Conservation (phyloP, 2,888 invertebrate genomes). For the Dicranocentrus wangi region DNA sequence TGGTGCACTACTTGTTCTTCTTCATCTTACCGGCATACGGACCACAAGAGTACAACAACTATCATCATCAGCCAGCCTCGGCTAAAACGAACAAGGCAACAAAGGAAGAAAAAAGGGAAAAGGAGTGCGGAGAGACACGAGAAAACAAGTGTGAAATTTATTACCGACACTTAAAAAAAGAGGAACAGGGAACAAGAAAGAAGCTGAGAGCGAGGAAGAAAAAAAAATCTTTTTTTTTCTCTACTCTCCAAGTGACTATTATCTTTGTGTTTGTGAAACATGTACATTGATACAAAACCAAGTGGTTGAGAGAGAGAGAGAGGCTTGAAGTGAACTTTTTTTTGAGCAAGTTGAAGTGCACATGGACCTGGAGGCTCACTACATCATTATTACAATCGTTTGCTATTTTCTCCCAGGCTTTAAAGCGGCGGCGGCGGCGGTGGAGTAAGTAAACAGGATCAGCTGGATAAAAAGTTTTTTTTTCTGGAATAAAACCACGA, state of each 20-base stretch:
- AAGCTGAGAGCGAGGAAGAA: conserved; percentile 27
- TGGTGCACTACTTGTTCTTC: no score
- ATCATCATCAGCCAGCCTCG: conserved; percentile 13
- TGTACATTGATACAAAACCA: not conserved
- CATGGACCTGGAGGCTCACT: no score
- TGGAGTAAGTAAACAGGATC: no score
- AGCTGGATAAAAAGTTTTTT: no score
- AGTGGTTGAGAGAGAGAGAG: no score
- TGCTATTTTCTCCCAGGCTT: no score
- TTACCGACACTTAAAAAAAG: conserved; percentile 63
- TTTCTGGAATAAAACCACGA: no score
- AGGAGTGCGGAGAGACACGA: conserved; percentile 62
- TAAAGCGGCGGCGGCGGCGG: no score
- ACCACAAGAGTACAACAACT: conserved; percentile 30
- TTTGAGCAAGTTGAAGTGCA: no score
- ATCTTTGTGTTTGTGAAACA: conserved; percentile 22
- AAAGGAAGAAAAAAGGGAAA: conserved; percentile 45
- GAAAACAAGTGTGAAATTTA: conserved; percentile 68
- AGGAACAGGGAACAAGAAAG: conserved; percentile 46
- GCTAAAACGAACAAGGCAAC: conserved; percentile 50
- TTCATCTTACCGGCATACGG: not conserved
- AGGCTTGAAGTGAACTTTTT: no score
- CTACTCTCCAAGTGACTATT: conserved; percentile 38
- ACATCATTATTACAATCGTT: no score
- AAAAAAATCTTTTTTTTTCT: conserved; percentile 33